Conservation (phyloP, 2,113 vertebrate species). For the Pangasianodon gigas region DNA sequence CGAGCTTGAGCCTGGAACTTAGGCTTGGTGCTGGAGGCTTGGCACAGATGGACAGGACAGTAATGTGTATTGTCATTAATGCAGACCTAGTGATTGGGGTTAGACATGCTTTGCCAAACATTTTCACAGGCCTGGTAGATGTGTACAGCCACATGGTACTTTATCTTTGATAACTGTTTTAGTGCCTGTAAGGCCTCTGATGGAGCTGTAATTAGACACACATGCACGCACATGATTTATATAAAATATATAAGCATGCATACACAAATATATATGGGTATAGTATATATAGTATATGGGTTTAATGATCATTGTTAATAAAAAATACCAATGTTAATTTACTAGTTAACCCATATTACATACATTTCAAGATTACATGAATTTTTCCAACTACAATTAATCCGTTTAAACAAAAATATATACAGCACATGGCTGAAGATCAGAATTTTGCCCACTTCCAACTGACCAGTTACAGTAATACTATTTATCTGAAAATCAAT, state of each 20-base stretch:
- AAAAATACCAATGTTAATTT: no score
- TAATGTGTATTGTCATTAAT: slow-evolving; percentile 76
- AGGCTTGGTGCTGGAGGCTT: slow-evolving; percentile 49
- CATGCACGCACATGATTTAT: slow-evolving; percentile 29
- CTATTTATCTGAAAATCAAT: no score
- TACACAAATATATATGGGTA: not conserved
- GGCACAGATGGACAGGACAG: slow-evolving; percentile 65
- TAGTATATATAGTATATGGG: not conserved
- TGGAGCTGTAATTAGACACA: slow-evolving; percentile 22
- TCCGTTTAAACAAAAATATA: no score
- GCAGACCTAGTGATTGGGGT: slow-evolving; percentile 64
- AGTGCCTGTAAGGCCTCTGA: slow-evolving; percentile 12
- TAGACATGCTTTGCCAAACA: slow-evolving; percentile 52
- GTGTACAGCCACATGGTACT: slow-evolving; percentile 12
- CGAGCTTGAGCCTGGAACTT: slow-evolving; percentile 43
- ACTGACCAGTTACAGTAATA: no score
- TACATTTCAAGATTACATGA: no score
- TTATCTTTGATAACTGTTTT: slow-evolving; percentile 35
- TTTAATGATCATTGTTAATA: no score
- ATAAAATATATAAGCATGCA: not conserved
- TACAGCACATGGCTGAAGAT: no score
- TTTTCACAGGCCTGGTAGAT: slow-evolving; percentile 42
- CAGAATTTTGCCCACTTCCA: no score
- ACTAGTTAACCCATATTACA: no score
- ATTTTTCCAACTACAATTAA: no score